Conservation (phyloP, 2,113 vertebrate genomes). For the Pogonocichla stellata region DNA sequence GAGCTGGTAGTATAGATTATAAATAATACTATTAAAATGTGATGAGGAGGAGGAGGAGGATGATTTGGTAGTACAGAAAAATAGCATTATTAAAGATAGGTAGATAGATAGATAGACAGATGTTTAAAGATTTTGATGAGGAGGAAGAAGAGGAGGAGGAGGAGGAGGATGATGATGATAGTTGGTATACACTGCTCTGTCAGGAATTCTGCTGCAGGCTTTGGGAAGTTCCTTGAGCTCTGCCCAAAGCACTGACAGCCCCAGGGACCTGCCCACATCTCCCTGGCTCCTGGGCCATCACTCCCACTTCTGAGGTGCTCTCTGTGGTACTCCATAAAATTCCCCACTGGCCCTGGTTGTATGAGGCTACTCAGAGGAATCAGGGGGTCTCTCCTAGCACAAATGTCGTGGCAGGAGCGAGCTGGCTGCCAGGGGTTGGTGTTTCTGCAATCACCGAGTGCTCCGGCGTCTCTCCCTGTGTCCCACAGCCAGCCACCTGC, state of each 20-base stretch:
- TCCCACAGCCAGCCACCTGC: constrained; percentile 92
- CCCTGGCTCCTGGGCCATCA: background rate
- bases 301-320: background rate
- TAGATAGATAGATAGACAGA: background rate
- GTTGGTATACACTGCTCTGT: background rate
- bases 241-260: background rate
- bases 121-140: background rate
- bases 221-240: background rate
- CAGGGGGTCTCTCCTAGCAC: background rate
- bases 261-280: background rate
- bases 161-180: background rate
- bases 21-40: background rate
- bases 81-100: background rate
- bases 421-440: background rate
- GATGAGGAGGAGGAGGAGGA: accelerated
- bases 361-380: background rate
- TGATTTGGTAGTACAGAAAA: background rate
- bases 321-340: background rate
- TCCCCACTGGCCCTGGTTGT: background rate
- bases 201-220: background rate
- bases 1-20: background rate
- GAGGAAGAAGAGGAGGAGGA: background rate
- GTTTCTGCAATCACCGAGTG: background rate
- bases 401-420: background rate
- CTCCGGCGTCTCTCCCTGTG: background rate